Base-by-base conservation (phyloP, 2,797 vertebrate species). In the Oophaga sylvatica region DNA sequence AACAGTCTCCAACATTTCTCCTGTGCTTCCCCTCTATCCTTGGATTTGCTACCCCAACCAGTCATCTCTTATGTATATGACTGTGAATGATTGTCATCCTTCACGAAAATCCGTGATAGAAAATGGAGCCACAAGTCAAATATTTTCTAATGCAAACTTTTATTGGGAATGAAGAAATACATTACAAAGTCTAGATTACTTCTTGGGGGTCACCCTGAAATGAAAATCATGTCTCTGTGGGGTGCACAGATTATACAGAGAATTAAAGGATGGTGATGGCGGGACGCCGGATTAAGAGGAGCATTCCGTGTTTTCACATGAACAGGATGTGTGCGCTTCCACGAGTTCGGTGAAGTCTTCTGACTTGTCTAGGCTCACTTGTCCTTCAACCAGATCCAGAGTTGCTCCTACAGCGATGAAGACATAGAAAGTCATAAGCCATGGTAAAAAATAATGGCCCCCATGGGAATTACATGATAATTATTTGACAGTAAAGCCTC, bases 281-380 rank as follows among this genome's bases (percentile, higher is more conserved):
- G 11, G 71, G 12, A 63, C 59, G 41, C 67, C 75, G 89, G 87
- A 82, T 88, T 92, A 94, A 0, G 76, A 0, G 0, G 87, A 85
- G 84, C 91, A 93, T 15, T 87, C 83, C 73, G 90, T 81, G 0
- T 80, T 2, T 65, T 90, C 83, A 88, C 94, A 94, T 57, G 90
- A 92, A 82, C 94, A 94, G 1, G 89, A 87, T 59, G 16, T 77
- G 45, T 94, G 93, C 77, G 92, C 91, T 59, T 93, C 91, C 84
- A 93, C 35, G 15, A 62, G 87, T 65, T 91, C 88, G 68, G 88
- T 57, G 2, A 90, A 68, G 12, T 94, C 93, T 84, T 92, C 92
- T 83, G 92, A 90, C 89, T 94, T 94, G 89, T 92, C 92, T 0
- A 93, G 87, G 65, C 90, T 91, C 0, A 8, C 83, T 84, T 91